These are phyloP conservation scores for Myopa testacea DNA, from an alignment of 2,888 invertebrate genomes.

Conservation along the genomic window DNA sequence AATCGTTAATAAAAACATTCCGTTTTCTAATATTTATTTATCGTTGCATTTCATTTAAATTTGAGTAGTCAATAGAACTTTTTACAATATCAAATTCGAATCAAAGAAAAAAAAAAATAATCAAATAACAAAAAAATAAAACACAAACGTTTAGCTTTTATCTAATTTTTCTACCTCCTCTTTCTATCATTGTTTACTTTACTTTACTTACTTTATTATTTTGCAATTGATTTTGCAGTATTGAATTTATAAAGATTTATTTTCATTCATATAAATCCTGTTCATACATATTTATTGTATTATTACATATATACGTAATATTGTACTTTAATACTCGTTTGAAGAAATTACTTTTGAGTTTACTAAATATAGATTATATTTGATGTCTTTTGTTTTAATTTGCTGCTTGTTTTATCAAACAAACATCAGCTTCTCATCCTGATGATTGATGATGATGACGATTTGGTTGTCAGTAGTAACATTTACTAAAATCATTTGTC, in stretches of 20 bases:
- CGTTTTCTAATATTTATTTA: background rate
- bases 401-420: too few species aligned
- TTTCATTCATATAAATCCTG: background rate
- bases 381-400: too few species aligned
- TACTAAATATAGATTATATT: too few species aligned
- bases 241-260: background rate
- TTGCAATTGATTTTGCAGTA: background rate
- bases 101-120: background rate
- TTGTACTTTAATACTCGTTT: too few species aligned
- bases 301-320: too few species aligned
- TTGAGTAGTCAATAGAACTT: background rate
- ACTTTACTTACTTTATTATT: background rate
- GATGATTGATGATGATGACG: too few species aligned
- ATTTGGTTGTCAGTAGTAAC: too few species aligned
- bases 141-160: background rate
- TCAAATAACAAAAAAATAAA: background rate
- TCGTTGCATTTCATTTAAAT: background rate
- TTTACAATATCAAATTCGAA: background rate
- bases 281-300: too few species aligned
- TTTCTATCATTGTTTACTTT: constrained; percentile 9
- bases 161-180: background rate
- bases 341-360: too few species aligned
- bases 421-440: too few species aligned
- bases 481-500: too few species aligned
- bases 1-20: too few species aligned